Conservation (phyloP, 2,888 invertebrate species). For the Erebia palarica region DNA sequence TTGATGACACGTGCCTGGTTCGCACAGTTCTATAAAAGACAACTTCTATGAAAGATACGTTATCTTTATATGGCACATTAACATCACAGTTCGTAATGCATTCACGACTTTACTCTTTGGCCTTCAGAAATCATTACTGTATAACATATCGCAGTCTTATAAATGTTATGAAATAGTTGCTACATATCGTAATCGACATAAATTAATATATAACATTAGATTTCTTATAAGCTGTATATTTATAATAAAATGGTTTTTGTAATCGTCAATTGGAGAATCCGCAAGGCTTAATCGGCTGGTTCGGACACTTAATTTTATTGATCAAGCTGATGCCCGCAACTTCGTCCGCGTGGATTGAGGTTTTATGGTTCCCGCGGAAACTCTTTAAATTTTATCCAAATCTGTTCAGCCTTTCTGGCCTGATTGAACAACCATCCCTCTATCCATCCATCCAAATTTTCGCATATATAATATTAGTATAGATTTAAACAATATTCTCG, state of each 20-base stretch:
- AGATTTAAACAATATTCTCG: no score
- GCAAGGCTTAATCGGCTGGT: no score
- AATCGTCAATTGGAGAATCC: no score
- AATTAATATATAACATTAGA: background rate
- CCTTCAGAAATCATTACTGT: background rate
- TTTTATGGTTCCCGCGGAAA: no score
- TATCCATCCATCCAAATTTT: no score
- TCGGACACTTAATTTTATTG: no score
- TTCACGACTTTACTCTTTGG: background rate
- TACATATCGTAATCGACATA: background rate
- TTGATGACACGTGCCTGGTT: background rate
- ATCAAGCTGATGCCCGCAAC: no score
- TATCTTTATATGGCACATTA: constrained; percentile 3
- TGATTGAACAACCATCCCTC: no score
- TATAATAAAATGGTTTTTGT: background rate
- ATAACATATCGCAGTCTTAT: background rate
- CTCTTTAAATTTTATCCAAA: no score
- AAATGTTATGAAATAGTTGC: background rate
- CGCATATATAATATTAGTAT: no score
- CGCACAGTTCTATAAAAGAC: constrained; percentile 1
- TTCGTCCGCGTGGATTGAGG: no score
- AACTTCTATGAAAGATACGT: constrained; percentile 6
- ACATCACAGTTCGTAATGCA: background rate
- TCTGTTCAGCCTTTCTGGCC: no score
- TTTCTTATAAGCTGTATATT: background rate